A percentile compares a stretch with the other conserved stretches of the same genome.
phyloP scores from a whole-genome alignment of 2,113 vertebrate genomes.

The Eulacestoma nigropectus region DNA sequence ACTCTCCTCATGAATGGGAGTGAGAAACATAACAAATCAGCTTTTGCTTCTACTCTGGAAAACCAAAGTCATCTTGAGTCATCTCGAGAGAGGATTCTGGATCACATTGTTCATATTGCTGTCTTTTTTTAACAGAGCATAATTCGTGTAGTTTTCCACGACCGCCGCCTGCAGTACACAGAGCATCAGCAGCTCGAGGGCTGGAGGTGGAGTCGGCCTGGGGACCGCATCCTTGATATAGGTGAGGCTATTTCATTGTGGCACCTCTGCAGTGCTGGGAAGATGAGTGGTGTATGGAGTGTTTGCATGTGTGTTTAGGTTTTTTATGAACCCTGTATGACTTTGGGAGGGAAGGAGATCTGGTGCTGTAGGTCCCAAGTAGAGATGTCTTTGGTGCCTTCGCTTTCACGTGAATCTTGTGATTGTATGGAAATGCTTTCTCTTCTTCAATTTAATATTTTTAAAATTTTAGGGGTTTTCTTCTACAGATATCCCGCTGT shows the following conservation, averaged over 20 bases:
- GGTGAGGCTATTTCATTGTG: slow-evolving; percentile 72
- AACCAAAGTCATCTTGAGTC: not conserved
- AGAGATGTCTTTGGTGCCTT: not conserved
- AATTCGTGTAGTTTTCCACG: slow-evolving; percentile 91
- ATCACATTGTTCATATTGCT: not conserved
- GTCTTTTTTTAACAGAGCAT: slow-evolving; percentile 80
- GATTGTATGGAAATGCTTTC: slow-evolving; percentile 36
- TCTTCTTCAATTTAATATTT: slow-evolving; percentile 67
- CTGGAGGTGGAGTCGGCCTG: slow-evolving; percentile 94
- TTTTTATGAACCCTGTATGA: not conserved
- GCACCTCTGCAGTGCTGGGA: not conserved
- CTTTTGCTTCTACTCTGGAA: slow-evolving; percentile 14
- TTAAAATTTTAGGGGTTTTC: slow-evolving; percentile 75
- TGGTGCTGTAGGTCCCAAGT: not conserved
- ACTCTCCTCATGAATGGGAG: not conserved
- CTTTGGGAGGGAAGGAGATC: not conserved
- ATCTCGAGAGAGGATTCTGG: not conserved
- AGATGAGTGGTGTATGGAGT: not conserved
- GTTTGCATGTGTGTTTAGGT: not conserved
- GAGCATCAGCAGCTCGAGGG: slow-evolving; percentile 94
- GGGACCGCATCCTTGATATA: slow-evolving; percentile 90
- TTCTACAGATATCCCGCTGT: slow-evolving; percentile 88
- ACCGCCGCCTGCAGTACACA: slow-evolving; percentile 89
- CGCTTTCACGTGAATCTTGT: slow-evolving; percentile 19
- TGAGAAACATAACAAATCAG: not conserved